phyloP scores from a whole-genome alignment of 2,888 invertebrate species.

The Unio pictorum region DNA sequence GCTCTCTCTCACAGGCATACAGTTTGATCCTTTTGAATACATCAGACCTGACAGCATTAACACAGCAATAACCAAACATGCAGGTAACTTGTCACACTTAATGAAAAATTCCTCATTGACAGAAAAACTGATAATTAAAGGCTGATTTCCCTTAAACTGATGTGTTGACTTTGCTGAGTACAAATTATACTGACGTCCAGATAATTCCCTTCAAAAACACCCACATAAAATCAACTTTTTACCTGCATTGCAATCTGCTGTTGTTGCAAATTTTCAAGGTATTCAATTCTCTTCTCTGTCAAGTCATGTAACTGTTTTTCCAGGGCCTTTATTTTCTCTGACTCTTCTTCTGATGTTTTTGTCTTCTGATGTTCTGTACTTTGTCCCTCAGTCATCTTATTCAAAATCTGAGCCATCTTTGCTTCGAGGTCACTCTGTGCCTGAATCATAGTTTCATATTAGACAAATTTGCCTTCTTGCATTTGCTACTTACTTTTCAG shows the following conservation, averaged over 20 bases:
- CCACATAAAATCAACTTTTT: not conserved
- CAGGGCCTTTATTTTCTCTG: slow-evolving; percentile 39
- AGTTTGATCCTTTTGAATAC: no score
- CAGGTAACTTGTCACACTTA: no score
- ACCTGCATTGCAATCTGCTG: slow-evolving; percentile 65
- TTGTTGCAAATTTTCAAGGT: slow-evolving; percentile 62
- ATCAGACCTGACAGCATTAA: no score
- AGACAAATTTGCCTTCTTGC: not conserved
- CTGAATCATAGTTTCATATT: slow-evolving; percentile 26
- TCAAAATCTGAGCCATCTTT: slow-evolving; percentile 56
- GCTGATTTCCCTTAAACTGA: no score
- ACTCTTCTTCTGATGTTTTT: slow-evolving; percentile 9
- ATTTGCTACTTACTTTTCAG: no score
- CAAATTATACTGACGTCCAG: no score
- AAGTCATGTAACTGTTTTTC: slow-evolving; percentile 57
- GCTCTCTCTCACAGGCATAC: no score
- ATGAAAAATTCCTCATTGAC: no score
- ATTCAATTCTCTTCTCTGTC: slow-evolving; percentile 60
- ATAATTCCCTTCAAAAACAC: no score
- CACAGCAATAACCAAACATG: no score
- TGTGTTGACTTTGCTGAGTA: no score
- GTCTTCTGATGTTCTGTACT: slow-evolving; percentile 12
- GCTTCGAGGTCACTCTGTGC: slow-evolving; percentile 63
- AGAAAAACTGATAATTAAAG: not conserved
- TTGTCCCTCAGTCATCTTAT: slow-evolving; percentile 42